Conservation (phyloP, 2,113 vertebrate species). For the Dendropsophus ebraccatus region DNA sequence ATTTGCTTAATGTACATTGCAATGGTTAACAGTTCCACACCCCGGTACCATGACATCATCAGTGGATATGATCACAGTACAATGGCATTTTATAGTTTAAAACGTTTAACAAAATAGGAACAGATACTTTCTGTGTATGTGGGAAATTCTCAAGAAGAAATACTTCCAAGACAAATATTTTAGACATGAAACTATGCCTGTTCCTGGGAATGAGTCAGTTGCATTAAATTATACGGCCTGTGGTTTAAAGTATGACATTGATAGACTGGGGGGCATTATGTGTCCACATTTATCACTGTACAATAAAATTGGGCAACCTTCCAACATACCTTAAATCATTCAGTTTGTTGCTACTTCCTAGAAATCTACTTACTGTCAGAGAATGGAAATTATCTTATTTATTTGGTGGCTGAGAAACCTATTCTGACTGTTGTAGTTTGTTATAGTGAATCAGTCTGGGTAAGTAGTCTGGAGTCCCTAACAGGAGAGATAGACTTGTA, state of each 20-base stretch:
- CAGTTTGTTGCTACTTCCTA: too few species aligned
- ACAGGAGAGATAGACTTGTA: too few species aligned
- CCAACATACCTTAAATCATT: too few species aligned
- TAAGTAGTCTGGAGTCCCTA: too few species aligned
- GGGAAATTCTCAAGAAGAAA: conserved; percentile 29
- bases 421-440: too few species aligned
- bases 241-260: neutral
- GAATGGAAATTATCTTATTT: too few species aligned
- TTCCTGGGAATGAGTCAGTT: conserved; percentile 9
- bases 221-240: neutral
- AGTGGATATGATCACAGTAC: conserved; percentile 10
- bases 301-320: neutral
- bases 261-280: neutral
- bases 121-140: conserved; percentile 31
- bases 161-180: conserved; percentile 40
- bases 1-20: neutral
- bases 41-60: conserved; percentile 12
- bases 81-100: neutral
- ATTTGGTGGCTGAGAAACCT: too few species aligned
- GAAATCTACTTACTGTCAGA: too few species aligned
- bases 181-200: conserved; percentile 2
- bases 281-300: neutral
- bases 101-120: conserved; percentile 25
- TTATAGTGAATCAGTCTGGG: too few species aligned
- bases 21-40: conserved; percentile 11